Conservation (phyloP, 2,888 invertebrate genomes). For the Subacronicta megacephala region DNA sequence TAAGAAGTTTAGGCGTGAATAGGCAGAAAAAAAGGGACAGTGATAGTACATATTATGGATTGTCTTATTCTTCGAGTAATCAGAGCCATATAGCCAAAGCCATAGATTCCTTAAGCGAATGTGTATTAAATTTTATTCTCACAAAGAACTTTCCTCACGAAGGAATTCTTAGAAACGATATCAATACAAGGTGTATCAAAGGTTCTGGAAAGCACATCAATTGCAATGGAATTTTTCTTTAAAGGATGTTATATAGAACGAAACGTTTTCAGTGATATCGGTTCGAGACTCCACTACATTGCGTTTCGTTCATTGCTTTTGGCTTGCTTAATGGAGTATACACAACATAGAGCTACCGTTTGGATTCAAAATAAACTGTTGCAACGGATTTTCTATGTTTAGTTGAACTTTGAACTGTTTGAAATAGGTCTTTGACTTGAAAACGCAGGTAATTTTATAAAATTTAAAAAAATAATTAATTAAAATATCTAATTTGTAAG, state of each 20-base stretch:
- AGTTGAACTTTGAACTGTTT: slow-evolving; percentile 2
- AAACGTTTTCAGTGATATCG: slow-evolving; percentile 35
- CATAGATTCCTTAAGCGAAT: too few species aligned
- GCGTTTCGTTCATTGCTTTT: slow-evolving; percentile 51
- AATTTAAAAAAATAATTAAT: too few species aligned
- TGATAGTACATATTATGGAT: too few species aligned
- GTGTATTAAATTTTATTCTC: too few species aligned
- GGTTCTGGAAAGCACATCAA: slow-evolving; percentile 32
- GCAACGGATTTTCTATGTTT: slow-evolving; percentile 32
- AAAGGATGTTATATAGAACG: slow-evolving; percentile 26
- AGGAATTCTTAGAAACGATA: slow-evolving; percentile 11
- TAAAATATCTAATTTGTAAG: too few species aligned
- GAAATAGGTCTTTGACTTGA: not conserved
- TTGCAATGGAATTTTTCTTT: slow-evolving; percentile 46
- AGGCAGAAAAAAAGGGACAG: too few species aligned
- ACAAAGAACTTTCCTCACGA: not conserved
- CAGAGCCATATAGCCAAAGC: too few species aligned
- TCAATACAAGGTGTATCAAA: slow-evolving; percentile 11
- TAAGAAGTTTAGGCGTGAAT: too few species aligned
- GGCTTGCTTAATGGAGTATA: slow-evolving; percentile 49
- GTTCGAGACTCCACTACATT: slow-evolving; percentile 40
- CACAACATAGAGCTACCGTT: slow-evolving; percentile 36
- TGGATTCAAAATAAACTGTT: slow-evolving; percentile 36
- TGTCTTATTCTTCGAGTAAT: too few species aligned
- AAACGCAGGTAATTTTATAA: too few species aligned